Evolutionary conservation across 2,888 invertebrate genomes (phyloP).

Genomic region (Macroteleia sp.): DNA sequence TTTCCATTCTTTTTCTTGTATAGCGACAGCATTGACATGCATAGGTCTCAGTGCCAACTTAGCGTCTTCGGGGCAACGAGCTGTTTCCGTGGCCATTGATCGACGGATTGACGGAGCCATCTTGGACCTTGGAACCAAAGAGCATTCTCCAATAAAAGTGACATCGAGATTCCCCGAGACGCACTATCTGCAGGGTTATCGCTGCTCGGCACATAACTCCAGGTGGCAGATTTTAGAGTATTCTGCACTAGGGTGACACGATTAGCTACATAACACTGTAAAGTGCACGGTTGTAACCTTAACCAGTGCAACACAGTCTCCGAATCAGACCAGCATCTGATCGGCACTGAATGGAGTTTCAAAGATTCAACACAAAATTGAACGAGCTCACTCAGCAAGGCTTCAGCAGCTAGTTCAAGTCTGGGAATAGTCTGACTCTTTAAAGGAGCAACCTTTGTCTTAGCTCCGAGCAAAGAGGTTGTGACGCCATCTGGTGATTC

Average conservation of each 20-base stretch:
- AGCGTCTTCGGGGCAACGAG: not conserved
- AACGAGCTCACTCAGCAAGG: not conserved
- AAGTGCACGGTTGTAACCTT: conserved; percentile 28
- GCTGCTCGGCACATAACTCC: conserved; percentile 56
- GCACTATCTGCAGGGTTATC: conserved; percentile 68
- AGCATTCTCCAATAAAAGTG: conserved; percentile 28
- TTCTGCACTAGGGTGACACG: conserved; percentile 40
- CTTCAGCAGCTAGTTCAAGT: conserved; percentile 3
- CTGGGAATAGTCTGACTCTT: not conserved
- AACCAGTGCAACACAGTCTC: conserved; percentile 60
- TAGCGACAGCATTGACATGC: not conserved
- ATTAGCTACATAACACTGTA: conserved; percentile 47
- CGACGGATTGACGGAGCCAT: not conserved
- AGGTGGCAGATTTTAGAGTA: conserved; percentile 4
- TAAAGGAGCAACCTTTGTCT: not conserved
- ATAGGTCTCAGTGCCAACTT: not conserved
- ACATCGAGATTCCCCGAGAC: conserved; percentile 61
- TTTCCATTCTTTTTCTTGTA: not conserved
- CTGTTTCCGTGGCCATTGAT: conserved; percentile 4
- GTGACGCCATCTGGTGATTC: not conserved
- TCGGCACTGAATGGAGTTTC: not conserved
- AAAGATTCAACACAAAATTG: not conserved
- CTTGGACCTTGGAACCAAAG: conserved; percentile 67
- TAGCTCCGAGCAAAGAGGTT: not conserved
- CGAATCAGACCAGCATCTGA: conserved; percentile 65